Percentiles rank a stretch among this genome's conserved stretches.
Conservation (phyloP, 2,888 invertebrate species). For the Rhingia campestris region DNA sequence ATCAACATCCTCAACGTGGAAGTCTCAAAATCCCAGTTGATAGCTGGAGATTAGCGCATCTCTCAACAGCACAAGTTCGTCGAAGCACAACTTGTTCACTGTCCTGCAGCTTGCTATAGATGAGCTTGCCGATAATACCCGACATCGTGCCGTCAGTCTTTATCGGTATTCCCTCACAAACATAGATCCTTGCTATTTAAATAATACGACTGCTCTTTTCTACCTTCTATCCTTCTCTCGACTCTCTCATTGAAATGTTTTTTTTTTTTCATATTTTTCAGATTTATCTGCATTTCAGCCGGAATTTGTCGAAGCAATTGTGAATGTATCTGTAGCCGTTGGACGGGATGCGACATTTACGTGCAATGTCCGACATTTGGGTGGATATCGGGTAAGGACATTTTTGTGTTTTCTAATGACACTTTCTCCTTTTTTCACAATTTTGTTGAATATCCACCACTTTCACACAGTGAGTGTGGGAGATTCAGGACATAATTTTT, state of each 20-base stretch:
- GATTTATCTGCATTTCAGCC: conserved; percentile 90
- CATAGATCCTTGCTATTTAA: conserved; percentile 35
- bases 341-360: conserved; percentile 94
- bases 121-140: conserved; percentile 14
- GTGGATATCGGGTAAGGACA: conserved; percentile 92
- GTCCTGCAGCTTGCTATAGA: conserved; percentile 7
- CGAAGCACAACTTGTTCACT: conserved; percentile 20
- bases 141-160: conserved; percentile 39
- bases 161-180: conserved; percentile 17
- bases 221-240: background rate
- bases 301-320: conserved; percentile 91
- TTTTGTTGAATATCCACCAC: conserved; percentile 27
- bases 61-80: conserved; percentile 30
- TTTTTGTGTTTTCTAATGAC: conserved; percentile 60
- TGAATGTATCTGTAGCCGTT: conserved; percentile 92
- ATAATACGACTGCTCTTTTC: background rate
- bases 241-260: conserved; percentile 10
- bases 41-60: conserved; percentile 53
- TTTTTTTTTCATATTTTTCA: conserved; percentile 80
- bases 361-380: conserved; percentile 93
- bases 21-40: conserved; percentile 43
- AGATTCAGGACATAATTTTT: conserved; percentile 1
- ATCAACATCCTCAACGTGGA: conserved; percentile 14
- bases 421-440: conserved; percentile 41
- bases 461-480: conserved; percentile 7